Evolutionary conservation across 1,140 invertebrate genomes (phyloP).

Genomic region (Drosophila ironensis): DNA sequence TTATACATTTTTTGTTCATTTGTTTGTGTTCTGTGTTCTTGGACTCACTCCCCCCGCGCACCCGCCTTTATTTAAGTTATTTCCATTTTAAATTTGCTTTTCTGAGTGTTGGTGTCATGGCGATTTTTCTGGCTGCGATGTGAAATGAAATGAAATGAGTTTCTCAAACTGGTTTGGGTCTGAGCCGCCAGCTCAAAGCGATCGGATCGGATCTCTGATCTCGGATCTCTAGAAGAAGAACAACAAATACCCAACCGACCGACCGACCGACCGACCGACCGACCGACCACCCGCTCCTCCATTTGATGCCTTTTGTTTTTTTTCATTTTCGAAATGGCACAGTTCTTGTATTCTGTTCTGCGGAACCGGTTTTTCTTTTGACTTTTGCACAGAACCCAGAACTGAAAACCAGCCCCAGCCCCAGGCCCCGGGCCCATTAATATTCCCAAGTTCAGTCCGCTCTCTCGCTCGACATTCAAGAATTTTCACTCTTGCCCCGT

Average conservation of each 20-base stretch:
- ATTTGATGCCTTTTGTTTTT: constrained; percentile 3
- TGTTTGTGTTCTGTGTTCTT: too few species aligned
- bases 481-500: constrained; percentile 32
- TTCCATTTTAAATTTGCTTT: constrained; percentile 80
- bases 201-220: constrained; percentile 21
- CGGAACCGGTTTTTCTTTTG: constrained; percentile 75
- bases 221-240: constrained; percentile 29
- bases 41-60: background rate
- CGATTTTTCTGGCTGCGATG: constrained; percentile 53
- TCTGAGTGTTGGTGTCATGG: constrained; percentile 36
- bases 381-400: constrained; percentile 53
- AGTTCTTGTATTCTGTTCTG: constrained; percentile 74
- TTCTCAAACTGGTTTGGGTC: constrained; percentile 77
- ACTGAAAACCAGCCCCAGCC: constrained; percentile 24
- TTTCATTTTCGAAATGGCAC: constrained; percentile 68
- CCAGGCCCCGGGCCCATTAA: too few species aligned
- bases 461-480: constrained; percentile 5
- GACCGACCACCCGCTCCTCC: constrained; percentile 33
- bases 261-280: constrained; percentile 3
- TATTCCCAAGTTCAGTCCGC: constrained; percentile 28
- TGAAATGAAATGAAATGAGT: constrained; percentile 68
- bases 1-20: constrained; percentile 32
- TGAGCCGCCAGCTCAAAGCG: constrained; percentile 57
- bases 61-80: constrained; percentile 43
- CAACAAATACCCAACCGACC: constrained; percentile 1